phyloP scores from a whole-genome alignment of 2,888 invertebrate genomes.

The Melieria picta region DNA sequence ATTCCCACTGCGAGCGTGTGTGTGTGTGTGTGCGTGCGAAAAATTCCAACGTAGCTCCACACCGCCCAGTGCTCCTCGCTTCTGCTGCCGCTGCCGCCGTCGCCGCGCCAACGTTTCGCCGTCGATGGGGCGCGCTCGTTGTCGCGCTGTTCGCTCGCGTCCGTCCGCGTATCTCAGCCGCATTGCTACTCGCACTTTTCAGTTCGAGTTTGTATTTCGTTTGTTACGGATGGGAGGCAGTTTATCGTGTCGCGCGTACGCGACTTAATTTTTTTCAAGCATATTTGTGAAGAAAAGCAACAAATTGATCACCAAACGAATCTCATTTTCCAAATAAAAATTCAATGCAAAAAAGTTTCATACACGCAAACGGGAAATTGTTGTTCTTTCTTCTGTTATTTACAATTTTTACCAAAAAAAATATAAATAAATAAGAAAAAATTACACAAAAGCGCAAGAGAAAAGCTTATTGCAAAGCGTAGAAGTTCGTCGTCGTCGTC shows the following conservation, averaged over 20 bases:
- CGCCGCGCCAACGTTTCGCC: no score
- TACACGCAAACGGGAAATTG: not conserved
- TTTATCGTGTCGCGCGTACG: conserved; percentile 51
- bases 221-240: conserved; percentile 59
- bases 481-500: no score
- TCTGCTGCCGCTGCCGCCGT: no score
- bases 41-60: no score
- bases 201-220: conserved; percentile 66
- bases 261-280: conserved; percentile 45
- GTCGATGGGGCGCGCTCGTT: not conserved
- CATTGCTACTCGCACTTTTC: conserved; percentile 43
- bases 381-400: conserved; percentile 9
- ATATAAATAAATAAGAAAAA: conserved; percentile 11
- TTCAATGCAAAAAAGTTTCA: conserved; percentile 5
- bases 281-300: conserved; percentile 38
- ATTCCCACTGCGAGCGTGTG: not conserved
- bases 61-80: no score
- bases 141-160: not conserved
- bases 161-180: conserved; percentile 31
- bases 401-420: conserved; percentile 30
- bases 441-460: no score
- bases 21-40: no score
- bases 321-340: not conserved
- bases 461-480: no score
- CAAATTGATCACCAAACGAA: not conserved